Evolutionary conservation across 2,113 vertebrate species (phyloP).

Genomic region (Scatophagus argus): DNA sequence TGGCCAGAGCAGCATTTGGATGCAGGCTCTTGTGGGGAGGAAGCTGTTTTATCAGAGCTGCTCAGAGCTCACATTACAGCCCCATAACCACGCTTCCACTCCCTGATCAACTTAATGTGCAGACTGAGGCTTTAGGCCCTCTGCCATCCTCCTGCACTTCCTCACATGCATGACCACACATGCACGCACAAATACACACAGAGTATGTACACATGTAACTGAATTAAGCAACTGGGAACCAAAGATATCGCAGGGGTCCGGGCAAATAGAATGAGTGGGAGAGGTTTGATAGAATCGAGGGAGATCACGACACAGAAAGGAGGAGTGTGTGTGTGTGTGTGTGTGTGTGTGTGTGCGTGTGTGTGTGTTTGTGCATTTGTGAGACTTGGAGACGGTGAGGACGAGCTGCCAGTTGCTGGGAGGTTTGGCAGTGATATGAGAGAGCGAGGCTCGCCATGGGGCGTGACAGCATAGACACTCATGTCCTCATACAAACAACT

Average conservation of each 20-base stretch:
- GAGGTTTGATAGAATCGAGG: constrained; percentile 12
- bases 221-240: constrained; percentile 54
- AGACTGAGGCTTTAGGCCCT: constrained; percentile 58
- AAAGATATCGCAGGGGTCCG: constrained; percentile 37
- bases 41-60: constrained; percentile 66
- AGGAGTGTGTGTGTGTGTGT: background rate
- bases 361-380: constrained; percentile 4
- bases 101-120: constrained; percentile 73
- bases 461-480: constrained; percentile 20
- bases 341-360: constrained; percentile 2
- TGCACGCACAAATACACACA: constrained; percentile 21
- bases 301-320: background rate
- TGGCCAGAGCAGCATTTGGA: constrained; percentile 20
- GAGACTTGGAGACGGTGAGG: constrained; percentile 37
- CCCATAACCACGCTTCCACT: constrained; percentile 62
- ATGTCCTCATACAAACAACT: constrained; percentile 32
- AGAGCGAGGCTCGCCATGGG: constrained; percentile 48
- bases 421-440: constrained; percentile 58
- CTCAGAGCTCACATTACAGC: constrained; percentile 72
- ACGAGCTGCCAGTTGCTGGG: constrained; percentile 43
- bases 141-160: constrained; percentile 33
- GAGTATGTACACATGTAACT: constrained; percentile 17
- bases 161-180: constrained; percentile 36
- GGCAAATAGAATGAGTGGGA: constrained; percentile 7
- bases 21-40: constrained; percentile 23